Percentiles rank a stretch among this genome's conserved stretches.
Evolutionary conservation across 92 coral and sea anemone genomes (phyloP).

Genomic region (Palythoa grandis): DNA sequence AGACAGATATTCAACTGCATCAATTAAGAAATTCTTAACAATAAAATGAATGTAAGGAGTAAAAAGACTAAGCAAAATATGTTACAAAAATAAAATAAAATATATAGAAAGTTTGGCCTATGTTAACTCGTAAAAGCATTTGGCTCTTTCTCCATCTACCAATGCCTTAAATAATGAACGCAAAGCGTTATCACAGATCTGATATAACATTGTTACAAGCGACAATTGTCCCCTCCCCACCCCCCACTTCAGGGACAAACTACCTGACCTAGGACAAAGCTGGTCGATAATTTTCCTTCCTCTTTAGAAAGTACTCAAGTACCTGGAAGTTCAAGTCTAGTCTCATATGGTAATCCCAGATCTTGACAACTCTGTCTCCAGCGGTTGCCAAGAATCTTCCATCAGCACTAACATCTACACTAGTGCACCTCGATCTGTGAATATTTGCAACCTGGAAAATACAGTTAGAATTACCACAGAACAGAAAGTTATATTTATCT

Average conservation of each 20-base stretch:
- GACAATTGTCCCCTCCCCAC: background rate
- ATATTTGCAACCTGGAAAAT: constrained; percentile 77
- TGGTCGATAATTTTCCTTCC: background rate
- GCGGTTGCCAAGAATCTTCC: constrained; percentile 90
- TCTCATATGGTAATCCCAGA: constrained; percentile 99
- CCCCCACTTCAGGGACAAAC: background rate
- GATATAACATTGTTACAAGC: too few species aligned
- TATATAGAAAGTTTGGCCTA: too few species aligned
- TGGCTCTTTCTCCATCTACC: background rate
- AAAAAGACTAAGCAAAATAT: background rate
- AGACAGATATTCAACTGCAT: background rate
- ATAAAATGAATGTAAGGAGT: background rate
- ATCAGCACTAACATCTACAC: constrained; percentile 70
- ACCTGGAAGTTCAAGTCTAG: constrained; percentile 98
- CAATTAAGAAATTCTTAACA: too few species aligned
- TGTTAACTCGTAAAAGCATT: background rate
- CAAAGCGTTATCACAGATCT: too few species aligned
- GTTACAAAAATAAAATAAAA: too few species aligned
- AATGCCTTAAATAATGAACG: too few species aligned
- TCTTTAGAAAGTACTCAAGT: background rate
- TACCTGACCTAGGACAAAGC: background rate
- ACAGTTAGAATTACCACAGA: too few species aligned
- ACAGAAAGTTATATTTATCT: too few species aligned
- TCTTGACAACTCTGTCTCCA: constrained; percentile 91
- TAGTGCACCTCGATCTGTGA: constrained; percentile 80